phyloP scores from a whole-genome alignment of 2,797 vertebrate genomes.

The Lacerta agilis region DNA sequence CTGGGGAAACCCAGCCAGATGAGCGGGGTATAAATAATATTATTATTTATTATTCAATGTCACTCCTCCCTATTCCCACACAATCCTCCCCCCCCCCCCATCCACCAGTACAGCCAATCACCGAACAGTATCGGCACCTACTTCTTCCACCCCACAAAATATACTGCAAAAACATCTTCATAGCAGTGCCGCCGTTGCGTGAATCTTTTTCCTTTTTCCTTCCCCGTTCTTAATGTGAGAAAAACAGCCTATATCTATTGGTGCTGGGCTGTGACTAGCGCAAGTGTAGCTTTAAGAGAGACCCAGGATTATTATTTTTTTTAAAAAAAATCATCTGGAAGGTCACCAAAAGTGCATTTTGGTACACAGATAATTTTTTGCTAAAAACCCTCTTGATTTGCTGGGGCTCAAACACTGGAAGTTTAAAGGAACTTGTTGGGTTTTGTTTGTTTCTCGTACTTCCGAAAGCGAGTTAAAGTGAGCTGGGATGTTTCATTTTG shows the following conservation, averaged over 20 bases:
- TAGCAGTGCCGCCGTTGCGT: neutral
- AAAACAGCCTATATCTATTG: too few relatives aligned
- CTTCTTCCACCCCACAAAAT: too few relatives aligned
- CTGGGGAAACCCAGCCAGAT: too few relatives aligned
- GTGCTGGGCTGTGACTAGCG: neutral
- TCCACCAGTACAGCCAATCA: too few relatives aligned
- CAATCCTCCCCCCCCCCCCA: too few relatives aligned
- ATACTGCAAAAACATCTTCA: neutral
- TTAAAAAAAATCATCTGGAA: neutral
- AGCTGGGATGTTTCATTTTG: slow-evolving; percentile 21
- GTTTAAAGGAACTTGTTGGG: neutral
- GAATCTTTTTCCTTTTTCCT: neutral
- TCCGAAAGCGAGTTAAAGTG: slow-evolving; percentile 27
- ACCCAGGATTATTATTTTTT: neutral
- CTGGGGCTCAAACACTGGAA: neutral
- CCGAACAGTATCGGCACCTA: too few relatives aligned
- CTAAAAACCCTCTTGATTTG: neutral
- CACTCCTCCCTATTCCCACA: too few relatives aligned
- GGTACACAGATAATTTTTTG: neutral
- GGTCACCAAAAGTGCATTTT: neutral
- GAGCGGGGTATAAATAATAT: neutral
- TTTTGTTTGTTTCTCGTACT: neutral
- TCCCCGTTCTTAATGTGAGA: neutral
- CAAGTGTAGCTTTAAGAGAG: neutral
- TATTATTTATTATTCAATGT: neutral